Evolutionary conservation across 2,113 vertebrate genomes (phyloP), one percentile per base, ranked within the genome.

Genomic region (Gallinago undulata): DNA sequence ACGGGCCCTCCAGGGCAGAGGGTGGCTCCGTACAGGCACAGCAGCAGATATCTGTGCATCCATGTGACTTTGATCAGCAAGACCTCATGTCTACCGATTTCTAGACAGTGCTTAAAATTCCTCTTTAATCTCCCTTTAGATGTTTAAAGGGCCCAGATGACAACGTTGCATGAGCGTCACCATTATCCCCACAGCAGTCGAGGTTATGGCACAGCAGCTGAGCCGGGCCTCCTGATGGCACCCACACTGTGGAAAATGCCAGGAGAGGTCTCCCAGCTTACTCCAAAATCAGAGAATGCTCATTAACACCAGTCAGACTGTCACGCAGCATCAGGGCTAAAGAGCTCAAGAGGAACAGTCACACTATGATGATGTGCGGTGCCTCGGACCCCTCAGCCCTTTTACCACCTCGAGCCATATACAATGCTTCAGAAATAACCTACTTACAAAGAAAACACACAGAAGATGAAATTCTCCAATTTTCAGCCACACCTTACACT

Each of bases 381-480:
- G 28, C 28, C n/a, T 81, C 51, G 18, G 47, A 75, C 13, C 35
- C 43, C 45, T 77, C 35, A 66, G 45, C 35, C 48, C 6, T 76
- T 79, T 57, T 18, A 73, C 70, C 57, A 87, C 56, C 79, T 68
- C 28, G 35, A 94, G 76, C 53, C 70, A 80, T 7, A 50, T 31
- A 10, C 17, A 53, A 5, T 35, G 57, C 45, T 80, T 95, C 69
- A 93, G 37, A 85, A 96, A 91, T 79, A 76, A 95, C 19, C 35
- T 69, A 53, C 68, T 92, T 80, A 33, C 10, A 79, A 89, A 85
- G 56, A 93, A 90, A 90, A 75, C n/a, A 95, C 47, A 68, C 43
- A 87, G 79, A 82, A 91, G 73, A 93, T 57, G 60, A 95, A 96
- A 76, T 72, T 37, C 74, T 91, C 64, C 48, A 17, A 11, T 63